Evolutionary conservation across 2,113 vertebrate species (phyloP), one percentile per base, ranked within the genome.

Genomic region (Engraulis encrasicolus): DNA sequence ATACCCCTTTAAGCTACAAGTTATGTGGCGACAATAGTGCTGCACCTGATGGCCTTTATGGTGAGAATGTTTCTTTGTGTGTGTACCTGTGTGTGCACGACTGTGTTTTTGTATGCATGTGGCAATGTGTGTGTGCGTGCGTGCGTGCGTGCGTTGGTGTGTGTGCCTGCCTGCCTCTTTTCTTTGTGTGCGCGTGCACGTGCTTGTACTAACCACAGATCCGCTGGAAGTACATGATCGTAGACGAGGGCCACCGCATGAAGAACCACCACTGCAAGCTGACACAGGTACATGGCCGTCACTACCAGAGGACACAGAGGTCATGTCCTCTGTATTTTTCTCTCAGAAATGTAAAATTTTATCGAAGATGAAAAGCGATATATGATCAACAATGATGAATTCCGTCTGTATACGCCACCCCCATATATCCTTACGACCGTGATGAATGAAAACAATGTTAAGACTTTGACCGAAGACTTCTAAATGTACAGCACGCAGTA

Each of bases 221-320:
- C 85, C 98, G 98, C 1, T 99, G 98, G 98, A 99, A 99, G 92
- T 99, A 99, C 92, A 99, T 99, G 98, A 99, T 99, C 0, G 98
- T 99, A 86, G 98, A 99, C 0, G 98, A 99, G 85, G 98, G 98
- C 19, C 98, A 99, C 86, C 93, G 98, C 0, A 99, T 99, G 98
- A 99, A 99, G 93, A 99, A 99, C 92, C 98, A 99, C 87, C 98
- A 99, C 92, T 99, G 98, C 92, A 99, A 98, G 66, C 96, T 99
- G 54, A 99, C 98, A 0, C 98, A 99, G n/a, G n/a, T n/a, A n/a
- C n/a, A n/a, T n/a, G n/a, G n/a, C n/a, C n/a, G n/a, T n/a, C n/a
- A n/a, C n/a, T n/a, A n/a, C n/a, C n/a, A n/a, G n/a, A n/a, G n/a
- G n/a, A n/a, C n/a, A n/a, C n/a, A n/a, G n/a, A n/a, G n/a, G n/a